Evolutionary conservation across 2,797 vertebrate species (phyloP).

Genomic region (Antennarius maculatus): DNA sequence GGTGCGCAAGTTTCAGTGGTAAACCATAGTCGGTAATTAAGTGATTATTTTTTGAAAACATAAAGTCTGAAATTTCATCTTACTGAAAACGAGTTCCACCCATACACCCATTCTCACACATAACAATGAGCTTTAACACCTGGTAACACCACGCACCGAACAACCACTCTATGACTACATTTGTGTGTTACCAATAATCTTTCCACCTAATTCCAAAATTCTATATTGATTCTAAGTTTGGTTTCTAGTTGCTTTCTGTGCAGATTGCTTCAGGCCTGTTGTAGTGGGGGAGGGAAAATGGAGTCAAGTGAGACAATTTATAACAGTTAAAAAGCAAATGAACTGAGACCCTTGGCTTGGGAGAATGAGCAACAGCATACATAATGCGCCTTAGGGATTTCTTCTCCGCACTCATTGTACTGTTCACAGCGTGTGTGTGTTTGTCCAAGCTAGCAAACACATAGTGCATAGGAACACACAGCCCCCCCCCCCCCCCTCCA

Average conservation of each 20-base stretch:
- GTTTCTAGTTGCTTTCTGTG: constrained; percentile 15
- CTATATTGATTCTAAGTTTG: constrained; percentile 35
- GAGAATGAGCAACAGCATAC: constrained; percentile 69
- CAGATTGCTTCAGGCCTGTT: constrained; percentile 58
- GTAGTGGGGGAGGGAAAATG: constrained; percentile 65
- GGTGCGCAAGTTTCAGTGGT: constrained; percentile 20
- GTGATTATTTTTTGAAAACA: constrained; percentile 10
- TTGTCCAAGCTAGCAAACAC: constrained; percentile 51
- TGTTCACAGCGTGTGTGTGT: constrained; percentile 26
- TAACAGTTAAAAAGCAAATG: constrained; percentile 80
- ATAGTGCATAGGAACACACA: constrained; percentile 52
- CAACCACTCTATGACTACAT: background rate
- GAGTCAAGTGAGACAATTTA: constrained; percentile 80
- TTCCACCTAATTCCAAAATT: constrained; percentile 15
- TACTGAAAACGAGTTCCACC: constrained; percentile 42
- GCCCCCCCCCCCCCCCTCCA: constrained; percentile 60
- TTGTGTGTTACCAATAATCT: constrained; percentile 9
- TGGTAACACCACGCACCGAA: background rate
- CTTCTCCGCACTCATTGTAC: constrained; percentile 51
- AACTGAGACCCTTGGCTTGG: constrained; percentile 77
- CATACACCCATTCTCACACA: background rate
- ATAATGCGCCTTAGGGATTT: constrained; percentile 76
- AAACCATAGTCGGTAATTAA: constrained; percentile 30
- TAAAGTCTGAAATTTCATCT: constrained; percentile 69
- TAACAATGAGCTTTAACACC: background rate